Percentiles rank a stretch among this genome's conserved stretches.
Evolutionary conservation across 2,113 vertebrate genomes (phyloP).

Genomic region (Dromiciops gliroides): DNA sequence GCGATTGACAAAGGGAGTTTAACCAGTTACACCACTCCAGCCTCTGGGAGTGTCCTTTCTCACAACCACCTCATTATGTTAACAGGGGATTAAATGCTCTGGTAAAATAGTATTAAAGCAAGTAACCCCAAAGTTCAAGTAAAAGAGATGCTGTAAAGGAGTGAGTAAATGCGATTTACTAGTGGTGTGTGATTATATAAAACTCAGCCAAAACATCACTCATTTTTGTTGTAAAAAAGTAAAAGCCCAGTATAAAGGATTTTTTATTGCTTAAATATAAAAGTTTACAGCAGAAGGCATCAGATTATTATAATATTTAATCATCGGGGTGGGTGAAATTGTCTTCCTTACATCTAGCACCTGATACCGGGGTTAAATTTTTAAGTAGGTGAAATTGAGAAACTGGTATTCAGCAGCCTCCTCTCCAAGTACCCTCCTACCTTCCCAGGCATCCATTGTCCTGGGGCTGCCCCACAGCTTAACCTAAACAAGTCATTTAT

Average conservation of each 20-base stretch:
- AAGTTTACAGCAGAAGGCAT: constrained; percentile 42
- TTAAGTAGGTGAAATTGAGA: constrained; percentile 30
- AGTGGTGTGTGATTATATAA: constrained; percentile 62
- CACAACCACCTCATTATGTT: constrained; percentile 63
- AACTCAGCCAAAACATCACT: constrained; percentile 64
- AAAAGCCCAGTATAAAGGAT: constrained; percentile 57
- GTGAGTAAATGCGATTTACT: constrained; percentile 51
- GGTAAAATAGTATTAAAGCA: constrained; percentile 61
- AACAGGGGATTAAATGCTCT: constrained; percentile 63
- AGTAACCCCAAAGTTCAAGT: constrained; percentile 61
- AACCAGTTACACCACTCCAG: constrained; percentile 62
- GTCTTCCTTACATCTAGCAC: not conserved
- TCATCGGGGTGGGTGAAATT: constrained; percentile 21
- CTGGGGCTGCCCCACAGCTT: not conserved
- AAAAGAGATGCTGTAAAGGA: constrained; percentile 56
- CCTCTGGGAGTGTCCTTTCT: constrained; percentile 57
- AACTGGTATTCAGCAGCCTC: not conserved
- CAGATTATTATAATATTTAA: constrained; percentile 43
- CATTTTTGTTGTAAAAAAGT: constrained; percentile 65
- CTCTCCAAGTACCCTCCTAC: not conserved
- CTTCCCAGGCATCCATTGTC: constrained; percentile 20
- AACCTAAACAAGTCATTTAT: not conserved
- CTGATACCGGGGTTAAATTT: constrained; percentile 18
- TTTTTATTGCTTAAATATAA: constrained; percentile 53
- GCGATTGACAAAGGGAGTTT: constrained; percentile 63